These are phyloP conservation scores for Watsonalla cultraria DNA, from an alignment of 2,888 invertebrate species.

Conservation along the genomic window DNA sequence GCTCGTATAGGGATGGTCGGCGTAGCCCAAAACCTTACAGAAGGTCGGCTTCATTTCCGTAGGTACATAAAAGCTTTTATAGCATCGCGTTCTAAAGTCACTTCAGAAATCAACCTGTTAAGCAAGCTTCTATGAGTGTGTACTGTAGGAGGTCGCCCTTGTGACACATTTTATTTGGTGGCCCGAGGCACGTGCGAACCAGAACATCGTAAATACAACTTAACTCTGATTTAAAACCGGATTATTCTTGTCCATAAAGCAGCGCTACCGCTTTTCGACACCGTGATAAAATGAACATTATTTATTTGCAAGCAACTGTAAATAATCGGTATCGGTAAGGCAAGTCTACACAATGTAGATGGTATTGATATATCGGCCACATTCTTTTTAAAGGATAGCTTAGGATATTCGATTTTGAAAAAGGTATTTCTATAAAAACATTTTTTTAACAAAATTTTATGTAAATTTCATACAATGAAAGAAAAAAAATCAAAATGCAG, in stretches of 20 bases:
- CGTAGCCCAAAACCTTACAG: neutral
- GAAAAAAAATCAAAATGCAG: too few species aligned
- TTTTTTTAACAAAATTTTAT: too few species aligned
- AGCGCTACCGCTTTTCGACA: constrained; percentile 34
- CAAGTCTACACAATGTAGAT: constrained; percentile 11
- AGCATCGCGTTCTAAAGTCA: too few species aligned
- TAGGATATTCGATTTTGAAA: neutral
- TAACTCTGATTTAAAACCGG: constrained; percentile 40
- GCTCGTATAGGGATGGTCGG: neutral
- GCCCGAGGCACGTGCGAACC: constrained; percentile 14
- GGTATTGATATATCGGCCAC: neutral
- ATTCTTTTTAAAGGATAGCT: neutral
- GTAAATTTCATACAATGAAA: too few species aligned
- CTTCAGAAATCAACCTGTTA: too few species aligned
- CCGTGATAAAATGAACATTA: constrained; percentile 20
- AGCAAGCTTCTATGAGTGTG: too few species aligned
- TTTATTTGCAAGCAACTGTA: constrained; percentile 25
- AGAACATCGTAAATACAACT: constrained; percentile 40
- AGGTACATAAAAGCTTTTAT: too few species aligned
- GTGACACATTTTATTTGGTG: neutral
- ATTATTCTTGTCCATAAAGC: constrained; percentile 24
- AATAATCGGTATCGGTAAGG: constrained; percentile 23
- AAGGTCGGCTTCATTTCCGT: too few species aligned
- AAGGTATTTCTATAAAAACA: too few species aligned
- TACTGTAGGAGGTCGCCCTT: too few species aligned